These are phyloP conservation scores for Armadillidium nasatum DNA, from an alignment of 1,140 invertebrate species.

Conservation along the genomic window DNA sequence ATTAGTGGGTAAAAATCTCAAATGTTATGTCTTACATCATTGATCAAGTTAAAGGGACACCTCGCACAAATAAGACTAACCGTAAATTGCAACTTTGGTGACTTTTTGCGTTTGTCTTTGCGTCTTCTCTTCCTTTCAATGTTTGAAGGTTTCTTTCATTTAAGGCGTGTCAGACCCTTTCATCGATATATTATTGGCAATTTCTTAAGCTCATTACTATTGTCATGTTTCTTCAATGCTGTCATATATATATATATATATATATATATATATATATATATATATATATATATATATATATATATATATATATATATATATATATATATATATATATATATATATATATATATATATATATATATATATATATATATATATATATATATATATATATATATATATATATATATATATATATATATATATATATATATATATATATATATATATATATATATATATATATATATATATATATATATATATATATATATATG, in stretches of 20 bases:
- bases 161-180: too few species aligned
- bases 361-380: not conserved
- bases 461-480: not conserved
- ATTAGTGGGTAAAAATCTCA: too few species aligned
- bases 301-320: not conserved
- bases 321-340: not conserved
- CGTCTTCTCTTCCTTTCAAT: too few species aligned
- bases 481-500: not conserved
- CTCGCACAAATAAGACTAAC: too few species aligned
- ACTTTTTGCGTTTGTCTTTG: too few species aligned
- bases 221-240: too few species aligned
- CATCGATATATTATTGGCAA: too few species aligned
- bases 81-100: too few species aligned
- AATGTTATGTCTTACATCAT: too few species aligned
- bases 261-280: not conserved
- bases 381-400: slow-evolving; percentile 12
- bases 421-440: slow-evolving; percentile 19
- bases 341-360: not conserved
- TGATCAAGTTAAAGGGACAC: too few species aligned
- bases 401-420: slow-evolving; percentile 12
- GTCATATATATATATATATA: not conserved
- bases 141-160: too few species aligned
- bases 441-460: slow-evolving; percentile 18
- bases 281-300: not conserved
- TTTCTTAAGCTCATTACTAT: too few species aligned